A percentile compares a stretch with the other conserved stretches of the same genome.
phyloP scores from a whole-genome alignment of 1,140 invertebrate species.

The Drosophila leontia region DNA sequence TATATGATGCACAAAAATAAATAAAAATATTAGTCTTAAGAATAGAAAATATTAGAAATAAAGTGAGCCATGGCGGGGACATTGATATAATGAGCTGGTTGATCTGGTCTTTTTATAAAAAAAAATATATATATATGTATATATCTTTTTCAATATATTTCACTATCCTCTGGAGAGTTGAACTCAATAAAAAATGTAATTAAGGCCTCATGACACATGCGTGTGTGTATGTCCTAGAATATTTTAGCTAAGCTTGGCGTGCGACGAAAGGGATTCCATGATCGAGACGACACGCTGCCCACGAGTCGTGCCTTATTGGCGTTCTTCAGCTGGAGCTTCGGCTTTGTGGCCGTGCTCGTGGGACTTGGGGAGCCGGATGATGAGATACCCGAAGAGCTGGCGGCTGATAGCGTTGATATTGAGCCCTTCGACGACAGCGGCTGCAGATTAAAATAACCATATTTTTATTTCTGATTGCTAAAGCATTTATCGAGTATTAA shows the following conservation, averaged over 20 bases:
- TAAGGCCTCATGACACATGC: slow-evolving; percentile 4
- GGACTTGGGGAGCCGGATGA: slow-evolving; percentile 77
- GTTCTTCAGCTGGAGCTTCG: slow-evolving; percentile 73
- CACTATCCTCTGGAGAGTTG: slow-evolving; percentile 4
- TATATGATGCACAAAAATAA: slow-evolving; percentile 7
- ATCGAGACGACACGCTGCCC: slow-evolving; percentile 76
- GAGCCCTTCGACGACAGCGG: slow-evolving; percentile 80
- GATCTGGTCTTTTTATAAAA: neutral
- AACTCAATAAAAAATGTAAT: slow-evolving; percentile 8
- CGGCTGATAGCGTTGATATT: slow-evolving; percentile 78
- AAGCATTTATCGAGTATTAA: neutral
- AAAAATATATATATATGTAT: neutral
- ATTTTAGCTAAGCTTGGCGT: slow-evolving; percentile 83
- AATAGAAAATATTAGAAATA: slow-evolving; percentile 5
- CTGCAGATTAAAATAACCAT: slow-evolving; percentile 18
- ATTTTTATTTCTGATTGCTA: neutral
- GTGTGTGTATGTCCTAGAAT: slow-evolving; percentile 52
- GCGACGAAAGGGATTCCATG: slow-evolving; percentile 84
- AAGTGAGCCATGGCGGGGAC: slow-evolving; percentile 13
- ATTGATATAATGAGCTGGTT: neutral
- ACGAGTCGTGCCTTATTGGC: slow-evolving; percentile 68
- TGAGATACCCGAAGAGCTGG: slow-evolving; percentile 82
- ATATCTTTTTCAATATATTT: neutral
- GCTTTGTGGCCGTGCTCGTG: slow-evolving; percentile 75
- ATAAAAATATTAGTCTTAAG: slow-evolving; percentile 3